phyloP scores from a whole-genome alignment of 2,888 invertebrate species.

The Synanthedon andrenaeformis region DNA sequence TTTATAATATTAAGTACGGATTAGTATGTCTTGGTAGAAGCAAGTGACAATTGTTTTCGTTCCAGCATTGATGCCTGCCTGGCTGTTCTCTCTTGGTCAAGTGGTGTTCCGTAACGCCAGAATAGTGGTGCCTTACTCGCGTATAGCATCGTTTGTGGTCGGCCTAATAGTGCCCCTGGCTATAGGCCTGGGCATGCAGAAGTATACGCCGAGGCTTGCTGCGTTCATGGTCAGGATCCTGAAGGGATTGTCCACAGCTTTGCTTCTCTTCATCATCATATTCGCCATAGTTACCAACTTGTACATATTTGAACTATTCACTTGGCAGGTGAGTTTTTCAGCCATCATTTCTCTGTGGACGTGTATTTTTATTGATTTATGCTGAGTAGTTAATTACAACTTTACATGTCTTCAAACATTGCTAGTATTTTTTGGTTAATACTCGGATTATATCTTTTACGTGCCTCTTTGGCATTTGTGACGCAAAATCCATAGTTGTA shows the following conservation, averaged over 20 bases:
- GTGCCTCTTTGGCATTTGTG: too few species aligned
- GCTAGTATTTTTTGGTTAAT: too few species aligned
- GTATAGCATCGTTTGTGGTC: slow-evolving; percentile 79
- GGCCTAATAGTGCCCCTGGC: slow-evolving; percentile 82
- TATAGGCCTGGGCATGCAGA: slow-evolving; percentile 72
- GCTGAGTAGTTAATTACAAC: too few species aligned
- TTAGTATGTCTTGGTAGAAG: too few species aligned
- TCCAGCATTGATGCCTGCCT: slow-evolving; percentile 87
- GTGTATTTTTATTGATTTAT: background rate
- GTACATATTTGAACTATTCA: slow-evolving; percentile 89
- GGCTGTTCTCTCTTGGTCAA: slow-evolving; percentile 89
- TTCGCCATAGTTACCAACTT: slow-evolving; percentile 92
- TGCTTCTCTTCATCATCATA: slow-evolving; percentile 85
- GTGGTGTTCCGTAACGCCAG: slow-evolving; percentile 78
- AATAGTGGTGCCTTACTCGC: slow-evolving; percentile 81
- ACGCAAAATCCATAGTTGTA: too few species aligned
- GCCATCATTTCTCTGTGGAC: too few species aligned
- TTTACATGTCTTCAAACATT: too few species aligned
- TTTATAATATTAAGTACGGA: too few species aligned
- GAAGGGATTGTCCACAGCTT: slow-evolving; percentile 84
- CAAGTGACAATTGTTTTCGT: slow-evolving; percentile 5
- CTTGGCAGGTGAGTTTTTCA: slow-evolving; percentile 78
- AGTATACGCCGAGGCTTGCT: slow-evolving; percentile 75
- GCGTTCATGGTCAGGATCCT: slow-evolving; percentile 81
- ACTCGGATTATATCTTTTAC: too few species aligned